Evolutionary conservation across 1,140 invertebrate genomes (phyloP).

Genomic region (Monochamus saltuarius): DNA sequence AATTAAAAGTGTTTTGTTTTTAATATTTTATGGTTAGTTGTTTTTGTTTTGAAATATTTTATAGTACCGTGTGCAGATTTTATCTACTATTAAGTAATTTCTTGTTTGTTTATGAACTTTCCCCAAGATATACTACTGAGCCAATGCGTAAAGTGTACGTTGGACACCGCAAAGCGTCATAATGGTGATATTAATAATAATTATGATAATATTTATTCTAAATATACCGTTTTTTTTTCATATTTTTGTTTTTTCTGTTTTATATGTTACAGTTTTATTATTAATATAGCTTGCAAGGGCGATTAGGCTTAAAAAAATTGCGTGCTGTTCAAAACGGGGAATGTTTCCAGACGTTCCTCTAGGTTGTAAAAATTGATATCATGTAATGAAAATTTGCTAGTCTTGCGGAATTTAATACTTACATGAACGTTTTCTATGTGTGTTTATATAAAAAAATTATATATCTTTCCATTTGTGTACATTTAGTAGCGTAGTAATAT

Average conservation of each 20-base stretch:
- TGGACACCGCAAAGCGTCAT: no score
- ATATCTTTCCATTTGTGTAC: constrained; percentile 15
- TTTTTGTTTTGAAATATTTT: constrained; percentile 14
- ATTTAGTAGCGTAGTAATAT: constrained; percentile 16
- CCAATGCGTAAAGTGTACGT: no score
- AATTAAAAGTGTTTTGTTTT: constrained; percentile 7
- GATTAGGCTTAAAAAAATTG: not conserved
- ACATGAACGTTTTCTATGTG: constrained; percentile 15
- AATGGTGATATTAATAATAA: constrained; percentile 27
- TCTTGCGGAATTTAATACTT: constrained; percentile 8
- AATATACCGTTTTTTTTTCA: not conserved
- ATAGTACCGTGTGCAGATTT: constrained; percentile 18
- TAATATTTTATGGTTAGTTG: constrained; percentile 18
- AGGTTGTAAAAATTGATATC: constrained; percentile 3
- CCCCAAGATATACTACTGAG: constrained; percentile 9
- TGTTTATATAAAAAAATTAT: constrained; percentile 19
- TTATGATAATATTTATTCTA: constrained; percentile 9
- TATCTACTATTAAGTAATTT: constrained; percentile 17
- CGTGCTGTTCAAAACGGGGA: not conserved
- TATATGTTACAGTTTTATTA: constrained; percentile 7
- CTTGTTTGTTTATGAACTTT: constrained; percentile 16
- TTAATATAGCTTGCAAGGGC: not conserved
- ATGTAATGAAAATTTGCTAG: constrained; percentile 15
- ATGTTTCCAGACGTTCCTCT: not conserved
- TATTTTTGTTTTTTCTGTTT: constrained; percentile 13